Percentiles rank a stretch among this genome's conserved stretches.
phyloP scores from a whole-genome alignment of 2,113 vertebrate species.

The Acrocephalus arundinaceus region DNA sequence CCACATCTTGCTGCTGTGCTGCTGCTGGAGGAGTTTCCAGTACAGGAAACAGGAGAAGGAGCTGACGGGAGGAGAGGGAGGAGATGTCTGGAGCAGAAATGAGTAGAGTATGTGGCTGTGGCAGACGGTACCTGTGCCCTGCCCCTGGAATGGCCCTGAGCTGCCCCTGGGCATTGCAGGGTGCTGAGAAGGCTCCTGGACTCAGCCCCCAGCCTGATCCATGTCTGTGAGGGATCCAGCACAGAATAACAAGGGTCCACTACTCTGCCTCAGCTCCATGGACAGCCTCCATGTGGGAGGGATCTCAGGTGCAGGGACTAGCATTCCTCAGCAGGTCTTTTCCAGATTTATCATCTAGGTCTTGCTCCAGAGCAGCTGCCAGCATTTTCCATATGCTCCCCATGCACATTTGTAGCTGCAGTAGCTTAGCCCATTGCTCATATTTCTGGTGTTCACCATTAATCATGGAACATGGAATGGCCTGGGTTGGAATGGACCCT shows the following conservation, averaged over 20 bases:
- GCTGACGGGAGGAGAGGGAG: neutral
- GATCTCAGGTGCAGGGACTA: neutral
- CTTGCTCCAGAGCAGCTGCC: neutral
- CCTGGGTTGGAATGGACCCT: neutral
- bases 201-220: neutral
- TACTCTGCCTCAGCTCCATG: neutral
- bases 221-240: neutral
- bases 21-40: neutral
- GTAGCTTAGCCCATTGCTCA: neutral
- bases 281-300: neutral
- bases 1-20: neutral
- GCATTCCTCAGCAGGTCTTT: neutral
- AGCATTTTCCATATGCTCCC: neutral
- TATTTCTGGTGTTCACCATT: neutral
- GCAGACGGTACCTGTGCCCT: fast-evolving
- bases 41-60: neutral
- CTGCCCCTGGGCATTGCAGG: neutral
- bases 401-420: neutral
- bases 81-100: neutral
- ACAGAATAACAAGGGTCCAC: fast-evolving
- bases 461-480: neutral
- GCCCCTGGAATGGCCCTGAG: neutral
- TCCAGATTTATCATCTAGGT: neutral
- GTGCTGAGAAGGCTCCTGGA: neutral
- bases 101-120: neutral